Percentiles rank a stretch among this genome's conserved stretches.
Conservation (phyloP, 2,113 vertebrate species). For the Hiodon alosoides region DNA sequence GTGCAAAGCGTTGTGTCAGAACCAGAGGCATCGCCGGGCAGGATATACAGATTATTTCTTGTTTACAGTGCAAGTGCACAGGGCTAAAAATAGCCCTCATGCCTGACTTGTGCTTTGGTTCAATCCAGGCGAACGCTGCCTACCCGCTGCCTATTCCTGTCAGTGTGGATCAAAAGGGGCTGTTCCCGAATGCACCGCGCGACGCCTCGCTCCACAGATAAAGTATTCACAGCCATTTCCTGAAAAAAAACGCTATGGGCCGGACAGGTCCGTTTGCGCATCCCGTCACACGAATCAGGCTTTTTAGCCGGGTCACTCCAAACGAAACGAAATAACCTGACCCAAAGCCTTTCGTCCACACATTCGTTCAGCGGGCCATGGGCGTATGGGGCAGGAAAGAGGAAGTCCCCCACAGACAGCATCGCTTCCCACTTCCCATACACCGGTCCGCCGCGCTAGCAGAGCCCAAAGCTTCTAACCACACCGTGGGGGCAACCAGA, state of each 20-base stretch:
- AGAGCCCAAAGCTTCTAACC: no score
- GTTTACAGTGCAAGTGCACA: conserved; percentile 1
- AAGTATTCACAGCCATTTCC: background rate
- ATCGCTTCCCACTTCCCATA: no score
- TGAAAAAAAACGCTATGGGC: background rate
- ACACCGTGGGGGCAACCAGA: no score
- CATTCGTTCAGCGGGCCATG: no score
- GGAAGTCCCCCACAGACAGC: no score
- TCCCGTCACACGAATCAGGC: no score
- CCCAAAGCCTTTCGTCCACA: no score
- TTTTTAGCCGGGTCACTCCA: no score
- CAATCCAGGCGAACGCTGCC: conserved; percentile 6
- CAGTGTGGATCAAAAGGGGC: conserved; percentile 8
- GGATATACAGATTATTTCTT: conserved; percentile 18
- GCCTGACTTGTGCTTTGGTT: conserved; percentile 8
- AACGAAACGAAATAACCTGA: no score
- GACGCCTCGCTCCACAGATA: background rate
- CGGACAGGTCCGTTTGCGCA: background rate
- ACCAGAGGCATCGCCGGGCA: conserved; percentile 21
- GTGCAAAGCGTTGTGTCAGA: conserved; percentile 16
- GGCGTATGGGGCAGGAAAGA: no score
- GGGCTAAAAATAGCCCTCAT: conserved; percentile 24
- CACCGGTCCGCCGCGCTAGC: no score
- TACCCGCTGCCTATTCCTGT: background rate
- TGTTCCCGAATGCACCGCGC: background rate